Conservation (phyloP, 2,113 vertebrate species). For the Origma solitaria region DNA sequence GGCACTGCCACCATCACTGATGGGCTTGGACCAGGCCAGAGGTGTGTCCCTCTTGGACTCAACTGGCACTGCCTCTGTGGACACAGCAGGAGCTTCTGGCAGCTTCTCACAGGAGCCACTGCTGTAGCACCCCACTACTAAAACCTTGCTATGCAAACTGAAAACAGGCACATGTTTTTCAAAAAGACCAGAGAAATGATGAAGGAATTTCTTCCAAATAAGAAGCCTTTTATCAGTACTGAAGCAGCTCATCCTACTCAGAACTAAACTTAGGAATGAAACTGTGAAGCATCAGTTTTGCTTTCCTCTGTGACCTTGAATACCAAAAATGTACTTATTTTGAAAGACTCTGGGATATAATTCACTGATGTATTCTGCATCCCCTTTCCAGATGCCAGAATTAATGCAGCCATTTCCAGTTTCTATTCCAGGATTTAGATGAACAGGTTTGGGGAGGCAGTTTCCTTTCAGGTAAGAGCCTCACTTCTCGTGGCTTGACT, state of each 20-base stretch:
- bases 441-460: neutral
- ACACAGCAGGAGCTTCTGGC: neutral
- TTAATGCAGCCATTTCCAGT: neutral
- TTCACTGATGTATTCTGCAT: neutral
- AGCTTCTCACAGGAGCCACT: neutral
- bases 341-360: neutral
- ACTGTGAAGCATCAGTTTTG: neutral
- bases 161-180: neutral
- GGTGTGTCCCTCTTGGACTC: rapidly evolving
- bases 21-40: neutral
- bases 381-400: neutral
- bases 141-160: neutral
- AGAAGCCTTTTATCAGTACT: neutral
- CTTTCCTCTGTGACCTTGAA: neutral
- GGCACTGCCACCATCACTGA: rapidly evolving
- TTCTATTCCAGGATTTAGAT: neutral
- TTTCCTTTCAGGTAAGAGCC: neutral
- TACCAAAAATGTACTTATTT: neutral
- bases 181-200: neutral
- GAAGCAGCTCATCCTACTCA: neutral
- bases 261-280: neutral
- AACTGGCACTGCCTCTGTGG: rapidly evolving
- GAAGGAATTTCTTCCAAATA: neutral
- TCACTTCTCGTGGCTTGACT: neutral
- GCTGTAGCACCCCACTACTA: neutral